These are phyloP conservation scores for Pyrgilauda ruficollis DNA, from an alignment of 2,113 vertebrate species.

Conservation along the genomic window DNA sequence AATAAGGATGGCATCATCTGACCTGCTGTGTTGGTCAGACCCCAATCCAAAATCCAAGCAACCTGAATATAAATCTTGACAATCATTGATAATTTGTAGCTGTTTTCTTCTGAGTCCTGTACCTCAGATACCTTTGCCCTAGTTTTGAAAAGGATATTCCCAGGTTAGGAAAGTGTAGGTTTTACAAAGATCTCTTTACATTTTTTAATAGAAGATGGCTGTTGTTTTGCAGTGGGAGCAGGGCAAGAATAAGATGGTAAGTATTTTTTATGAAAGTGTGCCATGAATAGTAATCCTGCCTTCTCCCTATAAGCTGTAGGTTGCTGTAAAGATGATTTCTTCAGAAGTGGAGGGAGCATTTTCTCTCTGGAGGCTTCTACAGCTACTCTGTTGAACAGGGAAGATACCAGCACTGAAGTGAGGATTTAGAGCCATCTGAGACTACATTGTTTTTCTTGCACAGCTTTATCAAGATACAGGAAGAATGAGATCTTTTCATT, in stretches of 20 bases:
- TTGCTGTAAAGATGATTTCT: not conserved
- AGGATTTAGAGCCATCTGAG: not conserved
- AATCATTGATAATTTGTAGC: not conserved
- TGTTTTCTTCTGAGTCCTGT: not conserved
- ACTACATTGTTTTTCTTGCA: not conserved
- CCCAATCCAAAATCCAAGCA: not conserved
- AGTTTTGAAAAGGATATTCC: not conserved
- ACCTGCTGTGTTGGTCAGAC: not conserved
- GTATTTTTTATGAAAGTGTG: not conserved
- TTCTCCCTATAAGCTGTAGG: not conserved
- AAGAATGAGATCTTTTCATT: not conserved
- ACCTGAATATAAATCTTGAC: not conserved
- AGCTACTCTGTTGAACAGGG: not conserved
- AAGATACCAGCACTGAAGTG: not conserved
- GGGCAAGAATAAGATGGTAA: not conserved
- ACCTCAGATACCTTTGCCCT: not conserved
- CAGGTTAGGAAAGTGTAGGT: not conserved
- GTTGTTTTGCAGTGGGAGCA: not conserved
- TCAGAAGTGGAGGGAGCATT: not conserved
- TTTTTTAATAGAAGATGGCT: not conserved
- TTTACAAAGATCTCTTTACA: not conserved
- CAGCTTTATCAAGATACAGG: not conserved
- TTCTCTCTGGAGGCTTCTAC: not conserved
- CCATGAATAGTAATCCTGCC: not conserved
- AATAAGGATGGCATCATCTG: not conserved